Percentiles rank a stretch among this genome's conserved stretches.
These are phyloP conservation scores for Caenorhabditis becei DNA, from an alignment of 2,888 invertebrate species.

Conservation along the genomic window DNA sequence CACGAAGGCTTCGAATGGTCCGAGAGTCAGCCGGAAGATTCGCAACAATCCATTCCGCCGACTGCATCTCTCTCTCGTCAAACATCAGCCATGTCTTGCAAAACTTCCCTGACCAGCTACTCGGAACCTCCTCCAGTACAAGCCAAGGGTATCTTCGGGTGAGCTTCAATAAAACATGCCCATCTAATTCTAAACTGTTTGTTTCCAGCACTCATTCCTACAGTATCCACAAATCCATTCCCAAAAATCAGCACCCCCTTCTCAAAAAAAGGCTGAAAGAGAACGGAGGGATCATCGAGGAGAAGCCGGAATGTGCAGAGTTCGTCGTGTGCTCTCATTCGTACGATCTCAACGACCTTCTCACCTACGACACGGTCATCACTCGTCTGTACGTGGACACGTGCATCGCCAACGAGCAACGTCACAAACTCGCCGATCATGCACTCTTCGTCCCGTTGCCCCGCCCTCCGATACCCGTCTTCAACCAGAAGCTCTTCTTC, in stretches of 20 bases:
- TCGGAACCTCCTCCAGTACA: constrained; percentile 8
- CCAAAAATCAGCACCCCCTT: not conserved
- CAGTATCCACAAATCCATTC: constrained; percentile 8
- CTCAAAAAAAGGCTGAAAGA: not conserved
- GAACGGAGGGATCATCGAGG: constrained; percentile 27
- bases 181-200: too few species aligned
- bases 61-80: not conserved
- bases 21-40: constrained; percentile 10
- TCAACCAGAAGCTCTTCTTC: constrained; percentile 17
- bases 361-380: constrained; percentile 21
- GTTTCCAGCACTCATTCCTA: constrained; percentile 17
- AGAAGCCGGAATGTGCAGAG: constrained; percentile 10
- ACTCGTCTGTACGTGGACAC: constrained; percentile 49
- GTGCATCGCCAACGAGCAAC: not conserved
- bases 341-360: constrained; percentile 25
- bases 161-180: not conserved
- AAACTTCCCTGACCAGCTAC: not conserved
- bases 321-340: constrained; percentile 34
- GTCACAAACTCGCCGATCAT: not conserved
- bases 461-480: constrained; percentile 22
- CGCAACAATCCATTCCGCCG: not conserved
- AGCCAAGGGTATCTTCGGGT: constrained; percentile 8
- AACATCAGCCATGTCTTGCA: not conserved
- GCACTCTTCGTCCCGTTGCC: constrained; percentile 53
- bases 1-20: constrained; percentile 38